These are phyloP conservation scores for Vombatus ursinus DNA, from an alignment of 2,113 vertebrate species.

Conservation along the genomic window DNA sequence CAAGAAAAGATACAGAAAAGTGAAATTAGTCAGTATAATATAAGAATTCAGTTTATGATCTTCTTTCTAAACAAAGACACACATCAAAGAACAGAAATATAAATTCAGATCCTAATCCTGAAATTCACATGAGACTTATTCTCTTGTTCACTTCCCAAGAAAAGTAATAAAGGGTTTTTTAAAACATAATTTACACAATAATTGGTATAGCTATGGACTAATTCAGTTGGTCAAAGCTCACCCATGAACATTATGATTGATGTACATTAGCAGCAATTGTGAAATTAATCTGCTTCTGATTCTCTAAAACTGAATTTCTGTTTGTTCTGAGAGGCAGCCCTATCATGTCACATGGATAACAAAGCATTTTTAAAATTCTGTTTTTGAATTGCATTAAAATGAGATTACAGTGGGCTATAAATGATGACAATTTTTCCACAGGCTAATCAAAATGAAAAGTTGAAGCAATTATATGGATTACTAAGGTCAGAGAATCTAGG, in stretches of 20 bases:
- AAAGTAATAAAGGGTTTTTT: not conserved
- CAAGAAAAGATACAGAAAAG: not conserved
- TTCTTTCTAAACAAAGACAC: not conserved
- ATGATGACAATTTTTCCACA: too few species aligned
- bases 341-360: too few species aligned
- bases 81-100: not conserved
- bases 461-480: too few species aligned
- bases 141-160: not conserved
- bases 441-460: too few species aligned
- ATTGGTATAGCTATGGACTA: not conserved
- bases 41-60: not conserved
- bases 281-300: not conserved
- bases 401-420: too few species aligned
- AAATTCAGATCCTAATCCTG: not conserved
- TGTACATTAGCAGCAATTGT: not conserved
- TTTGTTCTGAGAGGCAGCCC: not conserved
- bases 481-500: too few species aligned
- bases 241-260: not conserved
- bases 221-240: not conserved
- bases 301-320: not conserved
- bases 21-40: not conserved
- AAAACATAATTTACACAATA: not conserved
- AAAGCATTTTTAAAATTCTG: too few species aligned
- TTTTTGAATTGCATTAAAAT: too few species aligned
- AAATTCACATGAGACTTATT: not conserved